Evolutionary conservation across 2,113 vertebrate genomes (phyloP).

Genomic region (Micromys minutus): DNA sequence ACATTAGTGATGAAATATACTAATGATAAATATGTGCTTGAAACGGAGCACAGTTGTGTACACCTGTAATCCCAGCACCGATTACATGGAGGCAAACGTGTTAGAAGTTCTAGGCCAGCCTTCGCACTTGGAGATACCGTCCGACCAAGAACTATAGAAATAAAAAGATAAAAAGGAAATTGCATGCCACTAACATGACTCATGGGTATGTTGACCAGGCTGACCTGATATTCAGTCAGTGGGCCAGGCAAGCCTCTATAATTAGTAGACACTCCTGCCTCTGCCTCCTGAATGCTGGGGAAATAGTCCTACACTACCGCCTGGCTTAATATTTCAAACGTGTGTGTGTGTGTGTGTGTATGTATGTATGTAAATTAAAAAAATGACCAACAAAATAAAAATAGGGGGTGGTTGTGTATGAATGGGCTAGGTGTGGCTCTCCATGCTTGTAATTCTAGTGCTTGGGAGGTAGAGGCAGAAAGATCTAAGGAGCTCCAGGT

Average conservation of each 20-base stretch:
- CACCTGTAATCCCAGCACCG: background rate
- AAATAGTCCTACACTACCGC: background rate
- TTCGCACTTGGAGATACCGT: background rate
- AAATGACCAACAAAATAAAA: background rate
- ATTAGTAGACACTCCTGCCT: background rate
- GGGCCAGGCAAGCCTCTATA: background rate
- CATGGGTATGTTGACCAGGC: background rate
- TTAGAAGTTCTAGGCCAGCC: background rate
- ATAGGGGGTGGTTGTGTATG: background rate
- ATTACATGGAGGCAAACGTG: background rate
- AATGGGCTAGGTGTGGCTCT: background rate
- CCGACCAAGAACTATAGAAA: background rate
- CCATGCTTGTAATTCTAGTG: background rate
- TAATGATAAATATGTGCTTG: background rate
- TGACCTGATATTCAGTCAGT: background rate
- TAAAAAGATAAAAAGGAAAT: background rate
- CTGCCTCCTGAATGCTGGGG: background rate
- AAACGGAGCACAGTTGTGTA: background rate
- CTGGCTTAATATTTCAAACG: background rate
- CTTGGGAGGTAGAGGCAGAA: background rate
- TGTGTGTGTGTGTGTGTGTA: background rate
- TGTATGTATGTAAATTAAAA: background rate
- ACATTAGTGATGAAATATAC: background rate
- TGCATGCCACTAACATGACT: background rate
- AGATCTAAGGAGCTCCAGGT: background rate